These are phyloP conservation scores for Trypoxylon attenuatum DNA, from an alignment of 2,888 invertebrate species.

Conservation along the genomic window DNA sequence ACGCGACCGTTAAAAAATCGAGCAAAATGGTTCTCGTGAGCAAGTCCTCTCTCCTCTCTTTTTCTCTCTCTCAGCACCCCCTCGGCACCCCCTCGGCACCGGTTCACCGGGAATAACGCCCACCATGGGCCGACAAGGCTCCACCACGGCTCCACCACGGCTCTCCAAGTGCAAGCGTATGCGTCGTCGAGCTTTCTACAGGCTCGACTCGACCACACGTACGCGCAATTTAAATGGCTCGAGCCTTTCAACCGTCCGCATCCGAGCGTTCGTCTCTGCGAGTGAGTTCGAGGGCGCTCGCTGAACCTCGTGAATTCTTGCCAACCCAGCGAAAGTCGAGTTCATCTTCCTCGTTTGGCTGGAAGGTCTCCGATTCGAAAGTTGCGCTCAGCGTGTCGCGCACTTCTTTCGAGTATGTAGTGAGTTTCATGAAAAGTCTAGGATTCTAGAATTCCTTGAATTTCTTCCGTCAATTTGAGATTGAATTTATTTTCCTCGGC, in stretches of 20 bases:
- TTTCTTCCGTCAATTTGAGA: too few species aligned
- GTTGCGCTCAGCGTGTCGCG: too few species aligned
- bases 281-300: not conserved
- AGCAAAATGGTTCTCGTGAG: slow-evolving; percentile 48
- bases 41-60: slow-evolving; percentile 19
- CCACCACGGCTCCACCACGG: slow-evolving; percentile 1
- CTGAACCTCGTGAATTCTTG: too few species aligned
- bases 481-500: too few species aligned
- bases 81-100: slow-evolving; percentile 18
- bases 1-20: slow-evolving; percentile 65
- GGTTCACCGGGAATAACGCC: slow-evolving; percentile 40
- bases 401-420: too few species aligned
- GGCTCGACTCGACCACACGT: slow-evolving; percentile 13
- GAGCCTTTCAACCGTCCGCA: not conserved
- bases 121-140: slow-evolving; percentile 32
- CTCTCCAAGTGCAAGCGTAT: not conserved
- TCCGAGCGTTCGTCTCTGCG: not conserved
- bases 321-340: too few species aligned
- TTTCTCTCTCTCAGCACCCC: too few species aligned
- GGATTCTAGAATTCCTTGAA: too few species aligned
- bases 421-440: too few species aligned
- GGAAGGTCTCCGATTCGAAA: too few species aligned
- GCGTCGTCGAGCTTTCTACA: slow-evolving; percentile 7
- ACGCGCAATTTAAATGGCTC: slow-evolving; percentile 3
- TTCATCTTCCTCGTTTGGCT: too few species aligned